Percentiles rank a stretch among this genome's conserved stretches.
Evolutionary conservation across 2,113 vertebrate genomes (phyloP).

Genomic region (Struthio camelus): DNA sequence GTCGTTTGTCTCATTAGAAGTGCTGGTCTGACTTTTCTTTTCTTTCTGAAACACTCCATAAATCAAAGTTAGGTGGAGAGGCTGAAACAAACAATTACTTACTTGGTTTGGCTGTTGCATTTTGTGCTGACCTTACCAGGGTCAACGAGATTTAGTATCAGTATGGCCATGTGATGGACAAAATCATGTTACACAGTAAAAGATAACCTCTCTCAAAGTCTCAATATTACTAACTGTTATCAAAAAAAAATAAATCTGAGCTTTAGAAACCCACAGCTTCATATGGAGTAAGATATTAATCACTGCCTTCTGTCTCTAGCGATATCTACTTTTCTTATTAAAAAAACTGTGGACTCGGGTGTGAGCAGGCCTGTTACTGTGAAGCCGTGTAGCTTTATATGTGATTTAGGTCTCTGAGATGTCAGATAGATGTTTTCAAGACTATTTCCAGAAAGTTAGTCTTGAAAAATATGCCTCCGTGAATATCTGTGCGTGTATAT

Average conservation of each 20-base stretch:
- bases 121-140: not conserved
- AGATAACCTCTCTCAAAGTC: not conserved
- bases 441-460: not conserved
- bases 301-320: not conserved
- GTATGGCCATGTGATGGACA: not conserved
- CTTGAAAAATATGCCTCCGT: not conserved
- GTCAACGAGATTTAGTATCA: not conserved
- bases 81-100: not conserved
- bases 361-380: not conserved
- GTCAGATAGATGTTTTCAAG: not conserved
- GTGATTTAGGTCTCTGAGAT: not conserved
- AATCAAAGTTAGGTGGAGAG: not conserved
- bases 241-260: not conserved
- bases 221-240: not conserved
- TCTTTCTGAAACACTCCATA: not conserved
- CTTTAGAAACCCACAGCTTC: not conserved
- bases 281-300: not conserved
- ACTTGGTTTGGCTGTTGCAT: not conserved
- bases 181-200: not conserved
- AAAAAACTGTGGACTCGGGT: fast-evolving
- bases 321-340: not conserved
- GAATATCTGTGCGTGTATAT: not conserved
- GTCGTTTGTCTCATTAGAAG: not conserved
- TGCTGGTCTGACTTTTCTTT: not conserved
- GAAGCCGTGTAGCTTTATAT: not conserved